Conservation (phyloP, 2,113 vertebrate genomes). For the Marmota flaviventris region DNA sequence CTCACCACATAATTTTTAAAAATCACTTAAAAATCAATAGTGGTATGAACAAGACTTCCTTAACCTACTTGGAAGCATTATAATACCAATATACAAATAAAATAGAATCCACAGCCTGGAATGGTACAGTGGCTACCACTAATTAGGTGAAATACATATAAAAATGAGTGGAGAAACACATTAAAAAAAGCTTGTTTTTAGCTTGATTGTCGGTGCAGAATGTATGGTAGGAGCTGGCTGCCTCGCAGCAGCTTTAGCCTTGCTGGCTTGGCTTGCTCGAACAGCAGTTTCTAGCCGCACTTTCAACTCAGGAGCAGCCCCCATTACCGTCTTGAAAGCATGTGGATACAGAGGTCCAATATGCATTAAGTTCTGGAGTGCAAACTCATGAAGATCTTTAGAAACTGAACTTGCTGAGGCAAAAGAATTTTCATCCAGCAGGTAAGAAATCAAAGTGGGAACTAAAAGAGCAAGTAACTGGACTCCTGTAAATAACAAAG, state of each 20-base stretch:
- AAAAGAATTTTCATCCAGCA: conserved; percentile 96
- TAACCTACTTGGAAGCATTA: conserved; percentile 75
- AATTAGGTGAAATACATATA: conserved; percentile 79
- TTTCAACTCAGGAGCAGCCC: conserved; percentile 97
- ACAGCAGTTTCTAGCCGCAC: conserved; percentile 96
- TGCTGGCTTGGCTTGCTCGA: conserved; percentile 96
- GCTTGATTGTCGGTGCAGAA: conserved; percentile 97
- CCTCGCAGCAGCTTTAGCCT: conserved; percentile 94
- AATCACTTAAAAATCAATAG: conserved; percentile 83
- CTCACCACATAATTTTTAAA: conserved; percentile 81
- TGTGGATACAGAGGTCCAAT: conserved; percentile 98
- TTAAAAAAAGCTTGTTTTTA: conserved; percentile 99
- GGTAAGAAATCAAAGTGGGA: conserved; percentile 96
- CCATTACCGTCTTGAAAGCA: conserved; percentile 98
- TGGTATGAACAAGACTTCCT: conserved; percentile 75
- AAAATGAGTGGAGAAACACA: conserved; percentile 60
- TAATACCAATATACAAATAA: conserved; percentile 81
- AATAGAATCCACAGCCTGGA: conserved; percentile 72
- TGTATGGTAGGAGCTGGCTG: conserved; percentile 93
- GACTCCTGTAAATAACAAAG: conserved; percentile 88
- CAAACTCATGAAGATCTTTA: conserved; percentile 96
- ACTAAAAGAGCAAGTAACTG: conserved; percentile 97
- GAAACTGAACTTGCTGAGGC: conserved; percentile 92
- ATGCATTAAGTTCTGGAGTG: conserved; percentile 97
- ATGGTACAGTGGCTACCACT: conserved; percentile 77